Base-by-base conservation (phyloP, 2,113 vertebrate genomes). In the Amphiprion ocellaris region DNA sequence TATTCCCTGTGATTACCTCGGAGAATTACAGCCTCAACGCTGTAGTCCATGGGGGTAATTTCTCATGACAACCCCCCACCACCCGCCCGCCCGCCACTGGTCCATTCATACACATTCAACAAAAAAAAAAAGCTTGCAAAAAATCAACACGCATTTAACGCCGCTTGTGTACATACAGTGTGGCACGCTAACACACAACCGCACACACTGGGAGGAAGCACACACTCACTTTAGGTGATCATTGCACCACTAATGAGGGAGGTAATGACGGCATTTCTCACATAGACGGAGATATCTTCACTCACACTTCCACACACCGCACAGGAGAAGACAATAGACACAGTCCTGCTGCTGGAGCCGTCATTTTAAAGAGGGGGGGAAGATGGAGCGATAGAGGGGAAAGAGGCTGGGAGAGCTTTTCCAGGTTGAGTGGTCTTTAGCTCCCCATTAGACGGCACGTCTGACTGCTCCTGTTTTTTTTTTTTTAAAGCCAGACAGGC, bases 1-100 rank as follows among this genome's bases (percentile, higher is more conserved):
- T 92, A 91, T 92, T 93, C 92, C 89, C 89, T 92, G 87, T 92
- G 91, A 93, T 93, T 92, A 93, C 93, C 91, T 90, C 91, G 6
- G 92, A 93, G 91, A 92, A 93, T 93, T 93, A 93, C 87, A 90
- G 93, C 91, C 92, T 90, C 91, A 50, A 89, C 55, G 82, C 87
- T 84, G 74, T 77, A 87, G 89, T 92, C 92, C 90, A 87, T 41
- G 82, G 92, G 92, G 91, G 90, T 91, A 88, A 94, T 92, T 93
- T 91, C 90, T 93, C 92, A 91, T 92, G 90, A 92, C 91, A 90
- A 76, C 77, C 84, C 90, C 85, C 86, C 83, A 56, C 83, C 60
- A 53, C 83, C 85, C 55, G 47, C 81, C 83, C 60, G 56, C 83
- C 85, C 55, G 47, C 81, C 78, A 83, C 86, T 64, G 77, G 66